Conservation (phyloP, 92 coral and sea anemone species). For the Phymanthus crucifer region DNA sequence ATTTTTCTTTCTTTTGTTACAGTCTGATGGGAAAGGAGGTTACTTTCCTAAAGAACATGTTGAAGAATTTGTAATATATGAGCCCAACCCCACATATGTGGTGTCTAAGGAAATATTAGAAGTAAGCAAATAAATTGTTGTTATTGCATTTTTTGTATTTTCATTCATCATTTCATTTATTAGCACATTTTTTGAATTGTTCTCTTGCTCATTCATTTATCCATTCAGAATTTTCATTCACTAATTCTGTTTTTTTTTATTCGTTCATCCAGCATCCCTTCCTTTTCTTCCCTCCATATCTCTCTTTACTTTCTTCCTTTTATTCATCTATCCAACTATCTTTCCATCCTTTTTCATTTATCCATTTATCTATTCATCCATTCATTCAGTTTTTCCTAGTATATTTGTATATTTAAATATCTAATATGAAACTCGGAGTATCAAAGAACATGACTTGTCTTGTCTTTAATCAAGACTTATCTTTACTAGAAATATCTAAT, state of each 20-base stretch:
- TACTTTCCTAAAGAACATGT: slow-evolving; percentile 42
- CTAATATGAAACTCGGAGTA: too few species aligned
- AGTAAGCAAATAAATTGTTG: slow-evolving; percentile 7
- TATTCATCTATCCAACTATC: not conserved
- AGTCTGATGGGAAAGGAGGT: slow-evolving; percentile 35
- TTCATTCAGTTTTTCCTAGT: not conserved
- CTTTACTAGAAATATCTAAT: too few species aligned
- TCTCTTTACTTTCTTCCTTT: not conserved
- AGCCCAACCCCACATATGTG: slow-evolving; percentile 17
- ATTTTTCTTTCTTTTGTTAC: not conserved
- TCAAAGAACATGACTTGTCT: too few species aligned
- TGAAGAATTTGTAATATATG: slow-evolving; percentile 33
- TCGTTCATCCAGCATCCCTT: not conserved
- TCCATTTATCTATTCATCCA: not conserved
- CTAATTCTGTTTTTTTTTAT: not conserved
- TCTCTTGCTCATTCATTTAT: not conserved
- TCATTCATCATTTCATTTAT: too few species aligned
- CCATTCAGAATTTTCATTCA: slow-evolving; percentile 2
- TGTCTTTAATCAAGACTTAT: too few species aligned
- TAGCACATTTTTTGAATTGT: not conserved
- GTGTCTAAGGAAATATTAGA: slow-evolving; percentile 37
- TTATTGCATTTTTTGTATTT: not conserved
- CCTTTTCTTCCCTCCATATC: not conserved
- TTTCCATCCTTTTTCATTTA: too few species aligned
- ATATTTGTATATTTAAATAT: too few species aligned